phyloP scores from a whole-genome alignment of 2,113 vertebrate genomes.

The Camelus bactrianus region DNA sequence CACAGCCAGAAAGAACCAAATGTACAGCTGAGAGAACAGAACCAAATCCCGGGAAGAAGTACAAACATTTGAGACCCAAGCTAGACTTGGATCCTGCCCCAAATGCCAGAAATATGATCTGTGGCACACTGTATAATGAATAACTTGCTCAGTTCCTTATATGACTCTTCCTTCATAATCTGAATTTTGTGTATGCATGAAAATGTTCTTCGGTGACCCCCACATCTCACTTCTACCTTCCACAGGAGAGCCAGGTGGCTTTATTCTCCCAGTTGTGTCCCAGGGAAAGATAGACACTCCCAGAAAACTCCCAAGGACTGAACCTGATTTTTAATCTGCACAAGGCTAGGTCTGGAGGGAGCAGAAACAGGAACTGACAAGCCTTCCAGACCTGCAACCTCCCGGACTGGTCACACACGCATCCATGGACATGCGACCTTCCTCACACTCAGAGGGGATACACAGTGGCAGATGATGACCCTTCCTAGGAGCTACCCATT shows the following conservation, averaged over 20 bases:
- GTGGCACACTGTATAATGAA: not conserved
- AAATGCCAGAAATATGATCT: not conserved
- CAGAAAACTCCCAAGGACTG: not conserved
- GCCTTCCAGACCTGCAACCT: not conserved
- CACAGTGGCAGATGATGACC: not conserved
- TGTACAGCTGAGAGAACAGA: not conserved
- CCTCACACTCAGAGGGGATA: not conserved
- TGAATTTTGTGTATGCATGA: not conserved
- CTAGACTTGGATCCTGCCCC: not conserved
- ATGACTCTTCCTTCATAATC: not conserved
- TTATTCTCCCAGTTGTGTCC: not conserved
- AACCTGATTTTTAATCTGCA: not conserved
- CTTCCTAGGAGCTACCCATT: not conserved
- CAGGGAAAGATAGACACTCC: not conserved
- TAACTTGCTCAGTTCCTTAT: not conserved
- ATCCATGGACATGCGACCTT: not conserved
- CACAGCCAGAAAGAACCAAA: not conserved
- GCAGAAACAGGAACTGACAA: not conserved
- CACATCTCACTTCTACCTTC: not conserved
- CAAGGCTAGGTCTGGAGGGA: not conserved
- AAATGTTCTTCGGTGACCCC: too few species aligned
- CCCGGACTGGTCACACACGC: not conserved
- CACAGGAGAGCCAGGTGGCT: not conserved
- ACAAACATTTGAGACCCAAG: not conserved
- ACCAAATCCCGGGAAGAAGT: not conserved